A percentile compares a stretch with the other conserved stretches of the same genome.
Evolutionary conservation across 2,113 vertebrate genomes (phyloP).

Genomic region (Solea senegalensis): DNA sequence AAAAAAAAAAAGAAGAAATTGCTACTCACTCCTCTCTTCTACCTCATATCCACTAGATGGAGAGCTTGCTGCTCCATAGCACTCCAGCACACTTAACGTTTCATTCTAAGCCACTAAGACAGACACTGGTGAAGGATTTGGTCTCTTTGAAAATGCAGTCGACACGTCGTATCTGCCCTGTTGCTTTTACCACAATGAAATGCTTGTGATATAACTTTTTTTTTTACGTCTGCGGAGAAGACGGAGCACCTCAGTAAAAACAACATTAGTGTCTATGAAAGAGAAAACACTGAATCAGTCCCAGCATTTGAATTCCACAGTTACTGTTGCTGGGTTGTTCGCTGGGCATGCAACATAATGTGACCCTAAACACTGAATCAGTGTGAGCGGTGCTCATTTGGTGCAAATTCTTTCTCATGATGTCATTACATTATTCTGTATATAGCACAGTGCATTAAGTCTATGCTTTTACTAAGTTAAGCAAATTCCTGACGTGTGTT

Average conservation of each 20-base stretch:
- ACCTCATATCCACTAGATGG: constrained; percentile 63
- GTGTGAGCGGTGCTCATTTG: background rate
- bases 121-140: background rate
- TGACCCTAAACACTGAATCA: constrained; percentile 3
- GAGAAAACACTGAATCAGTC: constrained; percentile 7
- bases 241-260: background rate
- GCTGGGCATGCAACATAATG: constrained; percentile 27
- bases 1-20: background rate
- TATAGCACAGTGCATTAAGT: background rate
- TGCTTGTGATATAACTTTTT: background rate
- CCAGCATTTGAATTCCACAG: constrained; percentile 20
- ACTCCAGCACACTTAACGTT: background rate
- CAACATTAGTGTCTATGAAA: background rate
- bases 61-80: constrained; percentile 55
- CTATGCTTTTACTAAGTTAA: background rate
- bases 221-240: background rate
- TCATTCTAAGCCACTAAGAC: background rate
- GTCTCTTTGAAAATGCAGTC: background rate
- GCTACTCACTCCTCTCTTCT: background rate
- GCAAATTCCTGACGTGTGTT: background rate
- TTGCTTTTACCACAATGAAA: constrained; percentile 2
- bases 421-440: background rate
- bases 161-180: background rate
- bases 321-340: constrained; percentile 36
- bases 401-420: background rate